A percentile compares a stretch with the other conserved stretches of the same genome.
These are phyloP conservation scores for Galagoides demidoff DNA, from an alignment of 2,797 vertebrate genomes.

Conservation along the genomic window DNA sequence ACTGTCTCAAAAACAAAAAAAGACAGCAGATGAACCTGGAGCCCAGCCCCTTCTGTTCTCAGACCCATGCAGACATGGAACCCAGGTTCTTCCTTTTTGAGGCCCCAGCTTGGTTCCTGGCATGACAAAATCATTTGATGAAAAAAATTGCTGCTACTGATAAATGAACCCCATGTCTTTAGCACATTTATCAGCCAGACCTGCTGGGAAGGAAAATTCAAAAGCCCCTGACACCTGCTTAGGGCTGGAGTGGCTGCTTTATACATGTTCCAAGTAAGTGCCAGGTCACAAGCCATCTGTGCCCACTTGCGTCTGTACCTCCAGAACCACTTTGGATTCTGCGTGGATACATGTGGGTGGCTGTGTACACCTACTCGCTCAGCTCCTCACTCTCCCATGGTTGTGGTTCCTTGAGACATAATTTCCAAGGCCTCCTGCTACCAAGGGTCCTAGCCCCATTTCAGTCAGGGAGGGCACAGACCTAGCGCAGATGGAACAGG, in stretches of 20 bases:
- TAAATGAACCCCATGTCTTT: neutral
- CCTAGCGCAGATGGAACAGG: slow-evolving; percentile 71
- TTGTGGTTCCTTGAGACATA: neutral
- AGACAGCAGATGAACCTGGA: neutral
- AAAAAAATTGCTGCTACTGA: neutral
- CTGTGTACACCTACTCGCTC: neutral
- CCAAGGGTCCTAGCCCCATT: neutral
- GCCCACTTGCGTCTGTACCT: fast-evolving
- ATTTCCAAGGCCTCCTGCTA: neutral
- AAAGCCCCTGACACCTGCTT: neutral
- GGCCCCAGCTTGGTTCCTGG: neutral
- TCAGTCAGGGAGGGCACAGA: neutral
- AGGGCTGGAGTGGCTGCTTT: neutral
- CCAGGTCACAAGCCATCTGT: neutral
- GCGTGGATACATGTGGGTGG: too few relatives aligned
- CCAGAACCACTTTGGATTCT: neutral
- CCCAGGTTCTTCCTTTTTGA: neutral
- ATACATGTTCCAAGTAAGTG: neutral
- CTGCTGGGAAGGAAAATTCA: neutral
- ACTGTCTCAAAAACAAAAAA: too few relatives aligned
- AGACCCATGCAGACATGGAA: neutral
- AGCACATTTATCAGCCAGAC: neutral
- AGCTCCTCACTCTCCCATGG: neutral
- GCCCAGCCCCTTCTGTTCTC: neutral
- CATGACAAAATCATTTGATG: neutral